Evolutionary conservation across 2,113 vertebrate genomes (phyloP).

Genomic region (Lepisosteus osseus): DNA sequence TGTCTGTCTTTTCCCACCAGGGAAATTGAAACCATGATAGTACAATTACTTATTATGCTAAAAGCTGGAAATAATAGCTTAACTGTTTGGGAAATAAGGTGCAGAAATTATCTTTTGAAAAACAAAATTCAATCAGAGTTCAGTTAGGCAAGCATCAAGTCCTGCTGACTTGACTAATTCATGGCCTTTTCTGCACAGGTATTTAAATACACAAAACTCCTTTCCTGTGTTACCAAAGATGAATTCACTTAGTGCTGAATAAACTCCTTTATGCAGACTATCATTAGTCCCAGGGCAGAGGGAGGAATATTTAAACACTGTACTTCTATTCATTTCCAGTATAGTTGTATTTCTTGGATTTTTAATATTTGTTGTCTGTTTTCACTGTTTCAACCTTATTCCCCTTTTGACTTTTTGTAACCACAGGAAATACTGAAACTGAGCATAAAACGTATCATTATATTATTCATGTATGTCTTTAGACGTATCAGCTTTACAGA

Average conservation of each 20-base stretch:
- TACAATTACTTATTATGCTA: constrained; percentile 52
- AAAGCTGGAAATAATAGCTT: constrained; percentile 49
- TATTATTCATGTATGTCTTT: too few relatives aligned
- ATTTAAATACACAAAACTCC: constrained; percentile 7
- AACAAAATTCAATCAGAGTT: constrained; percentile 23
- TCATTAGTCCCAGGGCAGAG: too few relatives aligned
- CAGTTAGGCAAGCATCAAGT: not conserved
- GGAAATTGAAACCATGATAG: constrained; percentile 58
- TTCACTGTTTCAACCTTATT: too few relatives aligned
- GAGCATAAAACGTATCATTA: too few relatives aligned
- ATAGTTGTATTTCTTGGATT: too few relatives aligned
- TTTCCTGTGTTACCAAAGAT: not conserved
- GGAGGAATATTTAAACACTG: too few relatives aligned
- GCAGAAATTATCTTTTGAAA: constrained; percentile 29
- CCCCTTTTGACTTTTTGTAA: too few relatives aligned
- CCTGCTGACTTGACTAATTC: constrained; percentile 14
- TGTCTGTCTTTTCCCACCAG: constrained; percentile 52
- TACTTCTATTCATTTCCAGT: too few relatives aligned
- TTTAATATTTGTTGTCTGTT: too few relatives aligned
- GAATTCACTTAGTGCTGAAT: not conserved
- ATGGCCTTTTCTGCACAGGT: not conserved
- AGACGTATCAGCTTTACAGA: too few relatives aligned
- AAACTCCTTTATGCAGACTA: not conserved
- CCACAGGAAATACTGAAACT: too few relatives aligned
- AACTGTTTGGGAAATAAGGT: constrained; percentile 36